Evolutionary conservation across 2,113 vertebrate genomes (phyloP).

Genomic region (Pseudonaja textilis): DNA sequence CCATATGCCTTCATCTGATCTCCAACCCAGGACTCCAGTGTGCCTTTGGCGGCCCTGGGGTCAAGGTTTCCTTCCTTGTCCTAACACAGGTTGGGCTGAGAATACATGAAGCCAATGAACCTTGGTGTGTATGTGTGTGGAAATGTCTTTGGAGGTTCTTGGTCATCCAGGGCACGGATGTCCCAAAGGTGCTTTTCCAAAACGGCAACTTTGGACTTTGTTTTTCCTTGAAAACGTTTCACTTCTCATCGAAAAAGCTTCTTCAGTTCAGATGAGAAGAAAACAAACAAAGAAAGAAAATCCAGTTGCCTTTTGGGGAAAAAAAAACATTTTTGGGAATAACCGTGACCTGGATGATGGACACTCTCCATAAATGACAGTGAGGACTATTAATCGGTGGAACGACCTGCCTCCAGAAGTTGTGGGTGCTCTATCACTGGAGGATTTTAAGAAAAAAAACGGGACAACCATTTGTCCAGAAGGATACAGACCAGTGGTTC

Average conservation of each 20-base stretch:
- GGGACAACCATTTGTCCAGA: neutral
- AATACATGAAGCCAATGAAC: too few species aligned
- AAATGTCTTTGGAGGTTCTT: neutral
- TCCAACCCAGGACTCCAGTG: neutral
- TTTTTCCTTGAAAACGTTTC: neutral
- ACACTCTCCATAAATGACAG: neutral
- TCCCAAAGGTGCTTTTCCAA: neutral
- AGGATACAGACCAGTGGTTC: neutral
- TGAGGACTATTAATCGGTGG: neutral
- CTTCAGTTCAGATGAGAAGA: neutral
- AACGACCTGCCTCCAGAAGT: neutral
- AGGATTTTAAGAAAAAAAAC: neutral
- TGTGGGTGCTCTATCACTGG: neutral
- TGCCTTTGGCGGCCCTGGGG: neutral
- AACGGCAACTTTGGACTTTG: neutral
- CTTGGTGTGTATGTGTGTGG: too few species aligned
- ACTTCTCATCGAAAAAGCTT: neutral
- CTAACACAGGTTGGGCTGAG: neutral
- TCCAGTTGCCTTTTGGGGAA: neutral
- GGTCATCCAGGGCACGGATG: neutral
- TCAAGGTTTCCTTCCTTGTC: neutral
- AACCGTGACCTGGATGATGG: neutral
- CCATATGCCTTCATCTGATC: neutral
- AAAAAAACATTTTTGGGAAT: neutral
- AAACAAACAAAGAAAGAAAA: neutral